Conservation (phyloP, 1,140 invertebrate species). For the Chironomus tepperi region DNA sequence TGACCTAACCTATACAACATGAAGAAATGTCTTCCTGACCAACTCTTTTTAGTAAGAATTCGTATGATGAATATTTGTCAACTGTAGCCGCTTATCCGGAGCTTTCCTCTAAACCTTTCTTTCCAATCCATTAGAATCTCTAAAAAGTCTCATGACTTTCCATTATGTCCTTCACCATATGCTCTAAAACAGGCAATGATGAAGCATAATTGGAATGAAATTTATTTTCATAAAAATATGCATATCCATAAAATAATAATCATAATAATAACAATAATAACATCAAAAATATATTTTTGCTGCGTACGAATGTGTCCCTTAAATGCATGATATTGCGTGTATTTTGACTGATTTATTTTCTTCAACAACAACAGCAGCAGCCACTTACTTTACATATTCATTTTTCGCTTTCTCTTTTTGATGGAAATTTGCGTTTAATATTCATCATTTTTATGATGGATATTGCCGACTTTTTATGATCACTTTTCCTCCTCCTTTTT, state of each 20-base stretch:
- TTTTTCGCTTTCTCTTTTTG: not conserved
- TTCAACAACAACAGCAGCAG: not conserved
- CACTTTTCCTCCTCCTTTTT: not conserved
- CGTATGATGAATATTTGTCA: no score
- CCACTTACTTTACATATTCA: no score
- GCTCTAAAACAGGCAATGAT: not conserved
- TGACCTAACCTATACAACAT: no score
- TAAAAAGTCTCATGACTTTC: not conserved
- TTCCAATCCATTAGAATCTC: not conserved
- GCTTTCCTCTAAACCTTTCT: no score
- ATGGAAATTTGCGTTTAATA: constrained; percentile 2
- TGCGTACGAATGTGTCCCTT: not conserved
- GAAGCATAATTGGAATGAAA: constrained; percentile 16
- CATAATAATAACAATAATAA: not conserved
- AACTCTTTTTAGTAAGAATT: no score
- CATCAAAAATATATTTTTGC: no score
- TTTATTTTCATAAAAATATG: constrained; percentile 15
- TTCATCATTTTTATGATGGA: constrained; percentile 14
- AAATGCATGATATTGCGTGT: not conserved
- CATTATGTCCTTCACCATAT: not conserved
- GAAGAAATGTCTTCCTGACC: no score
- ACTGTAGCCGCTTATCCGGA: no score
- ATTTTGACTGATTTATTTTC: constrained; percentile 3
- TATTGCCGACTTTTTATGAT: constrained; percentile 3
- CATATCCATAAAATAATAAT: not conserved